Percentiles rank a stretch among this genome's conserved stretches.
Conservation (phyloP, 2,888 invertebrate genomes). For the Dicyrtoma fusca region DNA sequence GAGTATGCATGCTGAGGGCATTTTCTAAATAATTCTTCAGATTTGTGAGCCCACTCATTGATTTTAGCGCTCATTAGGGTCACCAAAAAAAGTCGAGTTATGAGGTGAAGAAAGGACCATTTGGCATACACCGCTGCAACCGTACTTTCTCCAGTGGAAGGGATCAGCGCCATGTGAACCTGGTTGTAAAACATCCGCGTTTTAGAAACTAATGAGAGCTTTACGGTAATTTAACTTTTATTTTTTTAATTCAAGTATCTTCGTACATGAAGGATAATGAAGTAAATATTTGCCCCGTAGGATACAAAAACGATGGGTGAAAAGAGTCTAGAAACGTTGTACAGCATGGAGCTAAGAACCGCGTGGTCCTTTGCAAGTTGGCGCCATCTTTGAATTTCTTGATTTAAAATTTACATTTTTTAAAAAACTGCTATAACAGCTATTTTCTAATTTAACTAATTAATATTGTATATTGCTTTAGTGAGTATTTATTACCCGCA, state of each 20-base stretch:
- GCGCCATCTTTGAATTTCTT: slow-evolving; percentile 33
- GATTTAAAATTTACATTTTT: too few relatives aligned
- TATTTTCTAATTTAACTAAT: too few relatives aligned
- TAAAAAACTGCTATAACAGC: too few relatives aligned
- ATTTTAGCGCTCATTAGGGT: neutral
- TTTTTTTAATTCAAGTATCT: too few relatives aligned
- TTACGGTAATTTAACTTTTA: too few relatives aligned
- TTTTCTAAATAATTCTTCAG: slow-evolving; percentile 10
- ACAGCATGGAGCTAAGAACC: slow-evolving; percentile 9
- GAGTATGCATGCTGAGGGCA: slow-evolving; percentile 30
- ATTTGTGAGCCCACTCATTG: slow-evolving; percentile 34
- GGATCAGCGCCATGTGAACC: slow-evolving; percentile 9
- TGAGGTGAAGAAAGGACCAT: slow-evolving; percentile 31
- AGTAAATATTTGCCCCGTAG: slow-evolving; percentile 30
- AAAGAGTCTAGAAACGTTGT: slow-evolving; percentile 12
- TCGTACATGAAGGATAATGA: slow-evolving; percentile 28
- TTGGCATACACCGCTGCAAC: slow-evolving; percentile 30
- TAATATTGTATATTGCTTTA: too few relatives aligned
- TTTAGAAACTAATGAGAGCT: too few relatives aligned
- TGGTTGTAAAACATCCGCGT: too few relatives aligned
- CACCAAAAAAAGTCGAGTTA: slow-evolving; percentile 19
- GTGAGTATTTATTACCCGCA: too few relatives aligned
- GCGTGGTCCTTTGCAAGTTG: slow-evolving; percentile 23
- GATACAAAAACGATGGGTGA: slow-evolving; percentile 29
- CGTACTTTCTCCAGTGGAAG: too few relatives aligned